A percentile compares a stretch with the other conserved stretches of the same genome.
Evolutionary conservation across 2,888 invertebrate species (phyloP).

Genomic region (Limulus polyphemus): DNA sequence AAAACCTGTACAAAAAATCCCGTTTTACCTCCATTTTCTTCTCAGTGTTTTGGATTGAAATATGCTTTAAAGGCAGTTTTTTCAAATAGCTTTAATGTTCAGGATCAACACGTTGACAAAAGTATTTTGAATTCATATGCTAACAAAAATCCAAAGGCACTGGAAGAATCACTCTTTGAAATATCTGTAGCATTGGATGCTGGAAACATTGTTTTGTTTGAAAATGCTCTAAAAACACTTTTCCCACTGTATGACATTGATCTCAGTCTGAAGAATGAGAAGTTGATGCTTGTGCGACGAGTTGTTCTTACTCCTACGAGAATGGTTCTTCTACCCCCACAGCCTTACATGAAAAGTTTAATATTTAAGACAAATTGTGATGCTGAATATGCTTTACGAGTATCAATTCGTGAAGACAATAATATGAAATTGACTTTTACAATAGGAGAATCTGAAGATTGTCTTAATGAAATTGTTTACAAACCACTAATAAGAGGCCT

Average conservation of each 20-base stretch:
- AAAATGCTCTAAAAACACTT: constrained; percentile 6
- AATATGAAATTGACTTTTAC: constrained; percentile 13
- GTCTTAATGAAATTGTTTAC: constrained; percentile 8
- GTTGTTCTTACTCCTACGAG: constrained; percentile 24
- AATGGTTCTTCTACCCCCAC: constrained; percentile 16
- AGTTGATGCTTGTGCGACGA: constrained; percentile 19
- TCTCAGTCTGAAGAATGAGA: constrained; percentile 1
- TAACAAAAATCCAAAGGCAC: constrained; percentile 10
- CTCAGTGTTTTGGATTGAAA: constrained; percentile 11
- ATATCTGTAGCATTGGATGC: constrained; percentile 14
- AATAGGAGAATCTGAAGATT: constrained; percentile 5
- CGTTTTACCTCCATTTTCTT: not conserved
- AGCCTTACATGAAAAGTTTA: constrained; percentile 16
- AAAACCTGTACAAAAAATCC: too few species aligned
- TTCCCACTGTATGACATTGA: constrained; percentile 10
- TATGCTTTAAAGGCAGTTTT: constrained; percentile 16
- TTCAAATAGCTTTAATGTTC: constrained; percentile 5
- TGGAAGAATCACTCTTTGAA: constrained; percentile 15
- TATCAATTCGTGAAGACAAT: constrained; percentile 21
- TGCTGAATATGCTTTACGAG: constrained; percentile 18
- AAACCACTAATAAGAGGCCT: constrained; percentile 13
- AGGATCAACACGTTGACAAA: constrained; percentile 7
- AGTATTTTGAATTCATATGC: constrained; percentile 4
- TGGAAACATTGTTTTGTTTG: constrained; percentile 11
- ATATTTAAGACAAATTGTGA: constrained; percentile 14